A percentile compares a stretch with the other conserved stretches of the same genome.
These are phyloP conservation scores for Gila orcuttii DNA, from an alignment of 2,113 vertebrate species.

Conservation along the genomic window DNA sequence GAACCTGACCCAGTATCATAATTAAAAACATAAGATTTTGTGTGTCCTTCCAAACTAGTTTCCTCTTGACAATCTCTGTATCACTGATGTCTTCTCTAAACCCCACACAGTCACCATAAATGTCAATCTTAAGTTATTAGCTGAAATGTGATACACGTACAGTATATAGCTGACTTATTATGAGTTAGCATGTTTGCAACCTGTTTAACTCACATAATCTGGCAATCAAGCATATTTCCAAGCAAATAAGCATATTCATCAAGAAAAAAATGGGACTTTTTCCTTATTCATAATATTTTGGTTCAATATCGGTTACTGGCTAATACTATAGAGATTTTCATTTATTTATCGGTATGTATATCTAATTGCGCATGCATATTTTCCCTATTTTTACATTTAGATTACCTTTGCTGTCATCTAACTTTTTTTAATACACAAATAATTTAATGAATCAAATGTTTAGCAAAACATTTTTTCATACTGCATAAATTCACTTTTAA, in stretches of 20 bases:
- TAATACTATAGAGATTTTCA: too few species aligned
- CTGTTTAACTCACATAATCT: background rate
- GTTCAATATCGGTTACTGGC: background rate
- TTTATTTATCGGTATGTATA: background rate
- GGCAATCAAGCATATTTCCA: background rate
- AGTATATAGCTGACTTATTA: background rate
- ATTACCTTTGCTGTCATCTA: too few species aligned
- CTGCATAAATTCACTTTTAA: too few species aligned
- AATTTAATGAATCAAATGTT: too few species aligned
- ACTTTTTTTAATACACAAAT: too few species aligned
- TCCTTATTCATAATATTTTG: background rate
- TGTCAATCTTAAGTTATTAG: background rate
- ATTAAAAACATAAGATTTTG: conserved; percentile 1
- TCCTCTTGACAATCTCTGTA: background rate
- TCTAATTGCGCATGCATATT: too few species aligned
- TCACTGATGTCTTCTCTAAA: background rate
- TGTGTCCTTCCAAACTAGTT: background rate
- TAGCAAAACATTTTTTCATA: too few species aligned
- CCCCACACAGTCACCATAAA: background rate
- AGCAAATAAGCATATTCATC: background rate
- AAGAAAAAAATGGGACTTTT: background rate
- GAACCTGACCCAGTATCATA: conserved; percentile 22
- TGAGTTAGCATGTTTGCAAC: background rate
- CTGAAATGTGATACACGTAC: background rate
- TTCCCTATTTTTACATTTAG: too few species aligned